Percentiles rank a stretch among this genome's conserved stretches.
phyloP scores from a whole-genome alignment of 2,888 invertebrate genomes.

The Lochmaea capreae region DNA sequence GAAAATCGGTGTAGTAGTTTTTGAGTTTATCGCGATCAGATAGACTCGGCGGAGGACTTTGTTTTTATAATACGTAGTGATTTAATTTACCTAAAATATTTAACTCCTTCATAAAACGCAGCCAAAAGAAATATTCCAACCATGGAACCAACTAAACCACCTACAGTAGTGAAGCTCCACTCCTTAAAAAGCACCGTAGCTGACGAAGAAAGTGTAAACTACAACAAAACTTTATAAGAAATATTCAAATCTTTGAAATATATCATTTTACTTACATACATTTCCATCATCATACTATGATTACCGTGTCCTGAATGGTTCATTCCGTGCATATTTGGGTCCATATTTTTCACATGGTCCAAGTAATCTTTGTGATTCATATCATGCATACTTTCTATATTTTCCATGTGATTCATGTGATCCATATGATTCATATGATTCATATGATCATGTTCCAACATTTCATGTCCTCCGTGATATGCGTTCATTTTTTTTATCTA shows the following conservation, averaged over 20 bases:
- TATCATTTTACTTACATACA: conserved; percentile 1
- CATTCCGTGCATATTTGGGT: not conserved
- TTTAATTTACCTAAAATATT: conserved; percentile 76
- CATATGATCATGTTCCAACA: not conserved
- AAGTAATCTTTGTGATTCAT: not conserved
- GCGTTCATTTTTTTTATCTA: not conserved
- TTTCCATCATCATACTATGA: not conserved
- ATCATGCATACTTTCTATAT: not conserved
- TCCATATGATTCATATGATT: conserved; percentile 1
- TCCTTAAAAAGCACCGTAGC: conserved; percentile 85
- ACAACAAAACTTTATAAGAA: conserved; percentile 64
- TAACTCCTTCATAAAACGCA: conserved; percentile 94
- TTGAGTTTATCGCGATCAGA: too few species aligned
- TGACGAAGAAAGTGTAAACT: conserved; percentile 84
- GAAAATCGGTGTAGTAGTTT: too few species aligned
- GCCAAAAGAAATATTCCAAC: conserved; percentile 92
- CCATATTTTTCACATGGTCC: not conserved
- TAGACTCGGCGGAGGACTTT: too few species aligned
- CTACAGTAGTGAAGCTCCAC: conserved; percentile 81
- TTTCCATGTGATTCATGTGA: not conserved
- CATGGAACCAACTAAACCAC: conserved; percentile 89
- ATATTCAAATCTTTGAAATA: not conserved
- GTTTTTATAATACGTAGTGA: too few species aligned
- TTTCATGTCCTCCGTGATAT: not conserved
- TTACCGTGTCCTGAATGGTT: not conserved